These are phyloP conservation scores for Gastracanthus pulcherrimus DNA, from an alignment of 2,888 invertebrate genomes.

Conservation along the genomic window DNA sequence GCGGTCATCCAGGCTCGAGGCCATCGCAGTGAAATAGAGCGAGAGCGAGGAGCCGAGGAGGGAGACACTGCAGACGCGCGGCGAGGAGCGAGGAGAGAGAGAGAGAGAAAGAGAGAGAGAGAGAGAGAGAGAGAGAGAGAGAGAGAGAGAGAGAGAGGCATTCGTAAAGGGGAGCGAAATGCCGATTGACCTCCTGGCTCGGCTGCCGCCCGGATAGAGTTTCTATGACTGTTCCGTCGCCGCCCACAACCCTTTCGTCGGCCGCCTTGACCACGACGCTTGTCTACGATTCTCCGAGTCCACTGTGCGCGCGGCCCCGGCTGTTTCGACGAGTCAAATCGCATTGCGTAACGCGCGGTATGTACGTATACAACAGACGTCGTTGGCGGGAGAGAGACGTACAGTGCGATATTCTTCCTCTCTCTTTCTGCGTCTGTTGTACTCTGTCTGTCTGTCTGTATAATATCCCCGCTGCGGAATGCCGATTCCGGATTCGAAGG, in stretches of 20 bases:
- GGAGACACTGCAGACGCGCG: too few species aligned
- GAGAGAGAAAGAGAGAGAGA: neutral
- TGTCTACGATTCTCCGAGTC: slow-evolving; percentile 58
- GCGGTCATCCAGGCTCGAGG: too few species aligned
- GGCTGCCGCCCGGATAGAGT: slow-evolving; percentile 72
- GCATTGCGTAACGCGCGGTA: neutral
- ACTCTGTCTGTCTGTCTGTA: neutral
- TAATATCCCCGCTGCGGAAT: neutral
- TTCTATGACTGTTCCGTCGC: slow-evolving; percentile 76
- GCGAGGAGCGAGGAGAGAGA: neutral
- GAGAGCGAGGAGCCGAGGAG: neutral
- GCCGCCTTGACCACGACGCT: too few species aligned
- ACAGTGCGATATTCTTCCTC: neutral
- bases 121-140: neutral
- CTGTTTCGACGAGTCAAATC: neutral
- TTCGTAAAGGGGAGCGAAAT: slow-evolving; percentile 64
- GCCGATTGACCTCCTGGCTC: slow-evolving; percentile 73
- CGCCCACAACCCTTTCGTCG: slow-evolving; percentile 72
- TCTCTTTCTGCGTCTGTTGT: too few species aligned
- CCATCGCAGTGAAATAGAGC: neutral
- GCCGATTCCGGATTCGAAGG: neutral
- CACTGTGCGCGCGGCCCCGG: neutral
- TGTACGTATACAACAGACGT: neutral
- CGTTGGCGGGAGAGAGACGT: neutral
- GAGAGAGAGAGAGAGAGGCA: slow-evolving; percentile 41